Evolutionary conservation across 2,888 invertebrate genomes (phyloP).

Genomic region (Chymomyza amoena): DNA sequence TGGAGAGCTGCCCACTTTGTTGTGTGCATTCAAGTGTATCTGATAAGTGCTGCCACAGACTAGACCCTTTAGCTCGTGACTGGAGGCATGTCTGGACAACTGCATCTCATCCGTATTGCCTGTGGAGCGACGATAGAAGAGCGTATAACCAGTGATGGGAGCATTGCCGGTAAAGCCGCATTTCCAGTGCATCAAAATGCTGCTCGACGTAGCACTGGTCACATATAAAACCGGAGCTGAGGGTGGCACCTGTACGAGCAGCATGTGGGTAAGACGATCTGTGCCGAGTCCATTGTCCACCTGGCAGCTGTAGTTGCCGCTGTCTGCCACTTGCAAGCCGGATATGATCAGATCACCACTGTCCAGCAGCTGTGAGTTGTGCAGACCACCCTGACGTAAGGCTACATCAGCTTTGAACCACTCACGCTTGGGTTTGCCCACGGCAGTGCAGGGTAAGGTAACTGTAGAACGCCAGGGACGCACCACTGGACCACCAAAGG

Average conservation of each 20-base stretch:
- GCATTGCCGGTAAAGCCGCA: conserved; percentile 85
- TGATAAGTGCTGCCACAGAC: conserved; percentile 87
- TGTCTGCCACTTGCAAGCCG: conserved; percentile 83
- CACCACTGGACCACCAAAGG: conserved; percentile 84
- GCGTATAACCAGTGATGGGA: conserved; percentile 84
- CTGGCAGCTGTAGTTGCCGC: conserved; percentile 86
- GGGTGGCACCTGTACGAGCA: conserved; percentile 88
- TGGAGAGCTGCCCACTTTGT: conserved; percentile 85
- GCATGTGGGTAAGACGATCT: conserved; percentile 83
- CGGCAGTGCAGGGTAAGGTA: conserved; percentile 83
- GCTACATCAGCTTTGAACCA: conserved; percentile 83
- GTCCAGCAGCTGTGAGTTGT: conserved; percentile 83
- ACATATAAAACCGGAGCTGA: conserved; percentile 86
- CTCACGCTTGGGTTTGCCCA: conserved; percentile 83
- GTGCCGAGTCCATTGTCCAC: conserved; percentile 84
- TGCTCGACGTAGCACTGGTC: conserved; percentile 87
- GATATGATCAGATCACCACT: conserved; percentile 84
- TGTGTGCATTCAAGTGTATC: conserved; percentile 84
- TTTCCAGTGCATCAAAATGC: conserved; percentile 87
- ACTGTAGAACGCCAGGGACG: conserved; percentile 85
- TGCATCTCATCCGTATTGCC: conserved; percentile 84
- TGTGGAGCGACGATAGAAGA: conserved; percentile 83
- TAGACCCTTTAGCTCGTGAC: conserved; percentile 84
- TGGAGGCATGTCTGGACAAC: conserved; percentile 83
- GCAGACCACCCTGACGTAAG: conserved; percentile 81